Evolutionary conservation across 35 echinoderm and acorn worm genomes (phyloP), one percentile per base, ranked within the genome.

Genomic region (Eucidaris tribuloides): DNA sequence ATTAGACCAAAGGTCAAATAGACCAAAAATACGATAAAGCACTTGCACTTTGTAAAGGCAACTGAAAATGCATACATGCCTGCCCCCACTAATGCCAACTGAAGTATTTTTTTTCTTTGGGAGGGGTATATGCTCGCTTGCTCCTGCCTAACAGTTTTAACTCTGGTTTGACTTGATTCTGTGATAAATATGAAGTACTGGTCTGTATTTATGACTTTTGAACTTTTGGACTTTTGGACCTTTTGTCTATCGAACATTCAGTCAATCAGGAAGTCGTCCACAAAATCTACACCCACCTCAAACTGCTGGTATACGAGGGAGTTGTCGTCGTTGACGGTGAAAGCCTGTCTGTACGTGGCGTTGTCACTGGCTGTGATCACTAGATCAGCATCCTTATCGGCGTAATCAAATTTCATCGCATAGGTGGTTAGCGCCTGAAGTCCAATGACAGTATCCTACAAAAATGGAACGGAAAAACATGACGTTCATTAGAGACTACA

Each of bases 361-460:
- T 56, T 49, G 41, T 35, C 76, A 23, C 72, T 81, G 5, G 84
- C 33, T 5, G 93, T 71, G 78, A 97, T 77, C 19, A 46, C 23
- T 7, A 97, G 48, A 14, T 19, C 50, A 41, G 92, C 70, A 31
- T 89, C 34, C 22, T 65, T 82, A 30, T 79, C 61, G 40, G 54
- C 61, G 11, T 24, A 31, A 60, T 23, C 82, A 1, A 92, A 6
- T n/a, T 38, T 18, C 22, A 62, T 36, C 7, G 94, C 84, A 38
- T 87, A 97, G 34, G 62, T 59, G 9, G 94, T 87, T 22, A 97
- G 49, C 32, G 94, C 94, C 70, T 90, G 85, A 29, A 97, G 86
- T 55, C 71, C 94, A 50, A 97, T 82, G 5, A 97, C 94, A 0
- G 94, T 97, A 64, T 97, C 94, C 94, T 96, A 31, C 45, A 44